Percentiles rank a stretch among this genome's conserved stretches.
Evolutionary conservation across 2,888 invertebrate species (phyloP).

Genomic region (Torymus tubicola): DNA sequence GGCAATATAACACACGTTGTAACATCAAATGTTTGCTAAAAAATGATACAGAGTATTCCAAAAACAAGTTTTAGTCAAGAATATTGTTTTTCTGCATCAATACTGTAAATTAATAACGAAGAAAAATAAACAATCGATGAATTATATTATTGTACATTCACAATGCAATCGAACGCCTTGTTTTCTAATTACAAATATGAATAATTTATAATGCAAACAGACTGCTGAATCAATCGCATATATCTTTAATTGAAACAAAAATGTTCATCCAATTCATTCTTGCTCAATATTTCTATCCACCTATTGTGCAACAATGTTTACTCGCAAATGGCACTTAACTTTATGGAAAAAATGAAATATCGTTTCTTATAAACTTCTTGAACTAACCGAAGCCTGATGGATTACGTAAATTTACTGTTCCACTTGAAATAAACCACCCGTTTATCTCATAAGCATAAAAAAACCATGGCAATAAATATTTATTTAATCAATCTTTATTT

Average conservation of each 20-base stretch:
- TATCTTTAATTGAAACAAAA: constrained; percentile 25
- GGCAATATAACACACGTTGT: not conserved
- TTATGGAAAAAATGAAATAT: constrained; percentile 5
- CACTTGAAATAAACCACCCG: constrained; percentile 14
- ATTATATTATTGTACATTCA: not conserved
- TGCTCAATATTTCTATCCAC: constrained; percentile 22
- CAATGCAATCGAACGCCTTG: constrained; percentile 9
- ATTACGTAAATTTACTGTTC: constrained; percentile 27
- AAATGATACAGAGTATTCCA: not conserved
- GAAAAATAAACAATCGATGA: constrained; percentile 18
- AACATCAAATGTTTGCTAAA: not conserved
- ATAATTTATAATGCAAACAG: constrained; percentile 40
- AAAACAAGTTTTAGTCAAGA: no score
- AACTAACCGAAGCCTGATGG: constrained; percentile 17
- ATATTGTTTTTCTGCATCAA: no score
- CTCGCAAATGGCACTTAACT: constrained; percentile 14
- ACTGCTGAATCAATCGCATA: not conserved
- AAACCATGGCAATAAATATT: constrained; percentile 6
- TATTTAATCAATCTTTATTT: constrained; percentile 19
- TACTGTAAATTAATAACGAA: not conserved
- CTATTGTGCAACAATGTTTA: constrained; percentile 9
- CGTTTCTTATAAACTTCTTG: constrained; percentile 10
- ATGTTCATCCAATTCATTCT: constrained; percentile 37
- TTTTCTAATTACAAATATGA: constrained; percentile 53
- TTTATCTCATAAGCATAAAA: constrained; percentile 1